A percentile compares a stretch with the other conserved stretches of the same genome.
Conservation (phyloP, 2,797 vertebrate species). For the Lemur catta region DNA sequence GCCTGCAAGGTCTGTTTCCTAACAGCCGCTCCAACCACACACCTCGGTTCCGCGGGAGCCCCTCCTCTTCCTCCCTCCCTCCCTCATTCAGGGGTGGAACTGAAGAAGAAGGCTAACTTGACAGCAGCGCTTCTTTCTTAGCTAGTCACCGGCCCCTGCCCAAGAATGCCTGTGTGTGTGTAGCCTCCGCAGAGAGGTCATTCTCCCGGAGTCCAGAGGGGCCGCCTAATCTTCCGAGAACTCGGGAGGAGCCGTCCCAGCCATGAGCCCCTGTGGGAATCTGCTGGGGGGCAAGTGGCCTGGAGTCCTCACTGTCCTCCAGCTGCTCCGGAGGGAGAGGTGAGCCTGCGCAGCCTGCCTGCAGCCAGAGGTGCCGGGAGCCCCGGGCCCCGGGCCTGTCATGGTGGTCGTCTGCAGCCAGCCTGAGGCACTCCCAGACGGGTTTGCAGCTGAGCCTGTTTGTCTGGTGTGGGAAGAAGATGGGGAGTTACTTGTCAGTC, state of each 20-base stretch:
- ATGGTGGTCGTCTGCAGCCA: slow-evolving; percentile 79
- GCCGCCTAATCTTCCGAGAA: slow-evolving; percentile 7
- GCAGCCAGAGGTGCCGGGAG: slow-evolving; percentile 73
- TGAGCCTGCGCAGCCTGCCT: slow-evolving; percentile 75
- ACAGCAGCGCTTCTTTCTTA: slow-evolving; percentile 73
- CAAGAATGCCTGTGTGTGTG: slow-evolving; percentile 62
- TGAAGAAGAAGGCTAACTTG: slow-evolving; percentile 77
- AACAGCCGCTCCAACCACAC: slow-evolving; percentile 70
- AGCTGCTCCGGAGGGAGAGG: slow-evolving; percentile 79
- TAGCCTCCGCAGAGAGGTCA: slow-evolving; percentile 36
- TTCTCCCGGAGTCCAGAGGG: background rate
- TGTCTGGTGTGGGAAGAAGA: slow-evolving; percentile 81
- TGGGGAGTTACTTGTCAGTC: slow-evolving; percentile 87
- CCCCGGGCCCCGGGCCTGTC: slow-evolving; percentile 76
- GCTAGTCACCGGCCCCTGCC: slow-evolving; percentile 40
- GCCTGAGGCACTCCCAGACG: slow-evolving; percentile 79
- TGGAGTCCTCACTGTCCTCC: slow-evolving; percentile 70
- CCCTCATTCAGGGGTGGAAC: slow-evolving; percentile 82
- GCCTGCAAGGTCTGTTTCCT: slow-evolving; percentile 73
- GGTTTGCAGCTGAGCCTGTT: slow-evolving; percentile 82
- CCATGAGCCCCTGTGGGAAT: slow-evolving; percentile 72
- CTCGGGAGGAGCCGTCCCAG: slow-evolving; percentile 52
- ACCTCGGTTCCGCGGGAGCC: slow-evolving; percentile 71
- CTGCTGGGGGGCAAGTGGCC: slow-evolving; percentile 67
- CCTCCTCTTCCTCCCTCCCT: slow-evolving; percentile 84